These are phyloP conservation scores for Chloebia gouldiae DNA, from an alignment of 2,113 vertebrate species.

Conservation along the genomic window DNA sequence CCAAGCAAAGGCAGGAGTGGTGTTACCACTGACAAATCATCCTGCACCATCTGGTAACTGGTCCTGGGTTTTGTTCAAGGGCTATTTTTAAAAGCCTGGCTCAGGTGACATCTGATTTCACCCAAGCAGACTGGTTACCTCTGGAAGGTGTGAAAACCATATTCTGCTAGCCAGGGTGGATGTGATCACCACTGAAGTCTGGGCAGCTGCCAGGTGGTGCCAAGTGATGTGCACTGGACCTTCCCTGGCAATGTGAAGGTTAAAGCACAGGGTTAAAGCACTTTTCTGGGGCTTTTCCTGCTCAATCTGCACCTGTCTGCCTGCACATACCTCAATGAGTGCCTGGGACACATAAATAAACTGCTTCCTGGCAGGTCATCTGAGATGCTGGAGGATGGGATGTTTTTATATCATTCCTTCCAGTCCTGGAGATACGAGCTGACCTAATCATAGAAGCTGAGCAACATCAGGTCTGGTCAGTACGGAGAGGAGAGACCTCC, in stretches of 20 bases:
- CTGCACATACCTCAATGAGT: not conserved
- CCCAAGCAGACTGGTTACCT: not conserved
- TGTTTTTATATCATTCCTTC: slow-evolving; percentile 39
- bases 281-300: not conserved
- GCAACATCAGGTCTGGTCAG: slow-evolving; percentile 29
- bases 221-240: not conserved
- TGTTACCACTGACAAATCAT: not conserved
- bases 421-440: slow-evolving; percentile 30
- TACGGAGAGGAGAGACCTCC: not conserved
- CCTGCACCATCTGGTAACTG: not conserved
- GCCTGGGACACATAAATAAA: slow-evolving; percentile 2
- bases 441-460: slow-evolving; percentile 4
- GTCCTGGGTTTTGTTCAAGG: not conserved
- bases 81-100: not conserved
- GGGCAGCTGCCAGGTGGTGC: not conserved
- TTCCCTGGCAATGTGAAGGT: not conserved
- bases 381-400: not conserved
- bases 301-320: not conserved
- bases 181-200: not conserved
- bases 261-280: not conserved
- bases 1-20: not conserved
- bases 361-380: slow-evolving; percentile 2
- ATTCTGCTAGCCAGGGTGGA: not conserved
- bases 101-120: not conserved
- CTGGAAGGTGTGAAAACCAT: not conserved